phyloP scores from a whole-genome alignment of 2,888 invertebrate species.

The Drosophila rellima region DNA sequence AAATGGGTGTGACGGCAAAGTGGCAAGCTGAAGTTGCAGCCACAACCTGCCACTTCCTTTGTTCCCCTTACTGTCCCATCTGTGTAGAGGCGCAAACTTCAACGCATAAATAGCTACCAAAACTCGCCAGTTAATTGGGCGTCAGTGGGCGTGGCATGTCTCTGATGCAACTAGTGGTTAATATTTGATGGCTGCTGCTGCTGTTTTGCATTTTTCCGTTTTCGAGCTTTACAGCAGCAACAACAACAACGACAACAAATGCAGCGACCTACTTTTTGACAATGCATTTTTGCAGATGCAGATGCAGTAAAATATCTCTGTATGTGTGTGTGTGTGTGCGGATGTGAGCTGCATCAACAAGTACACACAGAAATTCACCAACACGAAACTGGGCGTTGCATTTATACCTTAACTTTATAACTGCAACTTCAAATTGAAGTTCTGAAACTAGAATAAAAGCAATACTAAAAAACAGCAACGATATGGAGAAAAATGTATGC shows the following conservation, averaged over 20 bases:
- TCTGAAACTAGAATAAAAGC: constrained; percentile 30
- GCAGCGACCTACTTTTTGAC: constrained; percentile 68
- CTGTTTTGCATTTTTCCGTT: constrained; percentile 53
- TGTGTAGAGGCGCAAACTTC: constrained; percentile 33
- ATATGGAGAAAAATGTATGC: background rate
- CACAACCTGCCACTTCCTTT: background rate
- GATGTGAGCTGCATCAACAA: constrained; percentile 70
- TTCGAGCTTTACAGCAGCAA: constrained; percentile 14
- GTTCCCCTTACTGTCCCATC: background rate
- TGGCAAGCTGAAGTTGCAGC: constrained; percentile 74
- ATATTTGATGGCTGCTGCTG: constrained; percentile 72
- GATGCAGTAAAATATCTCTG: constrained; percentile 5
- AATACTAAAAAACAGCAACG: constrained; percentile 1
- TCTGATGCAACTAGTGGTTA: constrained; percentile 68
- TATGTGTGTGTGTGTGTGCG: constrained; percentile 9
- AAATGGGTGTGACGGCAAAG: constrained; percentile 77
- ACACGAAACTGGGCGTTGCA: constrained; percentile 43
- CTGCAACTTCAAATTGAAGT: constrained; percentile 42
- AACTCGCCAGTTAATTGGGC: constrained; percentile 69
- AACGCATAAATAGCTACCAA: constrained; percentile 61
- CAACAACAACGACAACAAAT: constrained; percentile 29
- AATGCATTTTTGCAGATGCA: constrained; percentile 76
- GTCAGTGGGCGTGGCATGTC: constrained; percentile 68
- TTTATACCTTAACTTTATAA: constrained; percentile 41
- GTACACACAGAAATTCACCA: constrained; percentile 59